Evolutionary conservation across 2,797 vertebrate species (phyloP).

Genomic region (Eidolon dupreanum): DNA sequence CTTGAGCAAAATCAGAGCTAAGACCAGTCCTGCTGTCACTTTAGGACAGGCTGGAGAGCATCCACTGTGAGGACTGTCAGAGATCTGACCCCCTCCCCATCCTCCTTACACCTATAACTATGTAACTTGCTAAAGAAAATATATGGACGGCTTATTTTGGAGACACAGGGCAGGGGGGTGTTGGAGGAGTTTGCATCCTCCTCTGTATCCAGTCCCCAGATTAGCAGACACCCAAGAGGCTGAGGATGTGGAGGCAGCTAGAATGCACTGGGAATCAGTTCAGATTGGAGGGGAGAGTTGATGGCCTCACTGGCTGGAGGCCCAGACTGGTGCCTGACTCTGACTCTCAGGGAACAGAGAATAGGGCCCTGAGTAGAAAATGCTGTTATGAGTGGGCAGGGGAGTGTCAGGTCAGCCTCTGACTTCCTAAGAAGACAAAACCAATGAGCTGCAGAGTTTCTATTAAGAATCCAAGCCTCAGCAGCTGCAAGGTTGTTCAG

Average conservation of each 20-base stretch:
- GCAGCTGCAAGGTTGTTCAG: neutral
- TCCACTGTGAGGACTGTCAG: neutral
- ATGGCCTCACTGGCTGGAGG: neutral
- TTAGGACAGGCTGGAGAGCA: neutral
- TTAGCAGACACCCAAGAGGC: neutral
- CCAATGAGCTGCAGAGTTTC: neutral
- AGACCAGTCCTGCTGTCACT: neutral
- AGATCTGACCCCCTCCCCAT: neutral
- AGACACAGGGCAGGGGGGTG: neutral
- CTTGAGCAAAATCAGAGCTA: neutral
- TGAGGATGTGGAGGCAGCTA: neutral
- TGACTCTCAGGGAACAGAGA: neutral
- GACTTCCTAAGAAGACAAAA: neutral
- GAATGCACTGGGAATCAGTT: neutral
- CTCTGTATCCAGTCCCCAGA: neutral
- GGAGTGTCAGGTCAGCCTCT: neutral
- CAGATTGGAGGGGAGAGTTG: neutral
- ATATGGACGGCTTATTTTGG: neutral
- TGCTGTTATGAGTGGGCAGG: neutral
- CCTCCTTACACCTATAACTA: too few species aligned
- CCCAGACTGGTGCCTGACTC: neutral
- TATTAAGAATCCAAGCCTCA: neutral
- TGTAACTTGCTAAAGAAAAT: neutral
- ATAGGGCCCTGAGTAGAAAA: neutral
- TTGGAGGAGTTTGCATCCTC: neutral